Evolutionary conservation across 2,113 vertebrate genomes (phyloP).

Genomic region (Callorhinus ursinus): DNA sequence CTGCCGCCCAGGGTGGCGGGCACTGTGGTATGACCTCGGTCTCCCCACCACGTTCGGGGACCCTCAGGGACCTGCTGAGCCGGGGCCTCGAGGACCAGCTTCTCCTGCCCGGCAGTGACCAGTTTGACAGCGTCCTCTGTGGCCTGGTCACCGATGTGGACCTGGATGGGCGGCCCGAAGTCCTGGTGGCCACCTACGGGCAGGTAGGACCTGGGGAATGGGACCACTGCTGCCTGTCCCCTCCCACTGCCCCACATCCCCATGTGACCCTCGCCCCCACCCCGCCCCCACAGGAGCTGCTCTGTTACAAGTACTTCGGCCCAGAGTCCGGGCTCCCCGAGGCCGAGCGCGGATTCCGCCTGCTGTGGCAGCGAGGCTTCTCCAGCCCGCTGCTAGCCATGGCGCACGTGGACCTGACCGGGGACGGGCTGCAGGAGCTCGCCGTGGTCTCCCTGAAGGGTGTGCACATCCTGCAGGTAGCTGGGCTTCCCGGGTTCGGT

Average conservation of each 20-base stretch:
- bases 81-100: slow-evolving; percentile 86
- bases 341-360: slow-evolving; percentile 80
- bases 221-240: accelerated
- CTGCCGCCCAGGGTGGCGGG: accelerated
- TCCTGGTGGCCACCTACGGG: slow-evolving; percentile 81
- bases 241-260: accelerated
- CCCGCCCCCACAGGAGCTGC: slow-evolving; percentile 87
- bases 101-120: slow-evolving; percentile 90
- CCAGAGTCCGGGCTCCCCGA: accelerated
- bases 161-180: slow-evolving; percentile 89
- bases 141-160: slow-evolving; percentile 92
- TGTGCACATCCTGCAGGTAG: slow-evolving; percentile 93
- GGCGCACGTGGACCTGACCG: slow-evolving; percentile 91
- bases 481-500: accelerated
- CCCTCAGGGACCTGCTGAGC: slow-evolving; percentile 89
- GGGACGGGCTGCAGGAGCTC: slow-evolving; percentile 91
- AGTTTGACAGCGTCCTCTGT: slow-evolving; percentile 92
- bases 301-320: slow-evolving; percentile 90
- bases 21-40: neutral
- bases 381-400: slow-evolving; percentile 92
- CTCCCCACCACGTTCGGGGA: accelerated
- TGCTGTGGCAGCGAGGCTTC: slow-evolving; percentile 92
- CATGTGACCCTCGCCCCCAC: accelerated
- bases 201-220: slow-evolving; percentile 62
- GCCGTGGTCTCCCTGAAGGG: slow-evolving; percentile 93